Base-by-base conservation (phyloP, 2,888 invertebrate genomes). In the Crocallis elinguaria region DNA sequence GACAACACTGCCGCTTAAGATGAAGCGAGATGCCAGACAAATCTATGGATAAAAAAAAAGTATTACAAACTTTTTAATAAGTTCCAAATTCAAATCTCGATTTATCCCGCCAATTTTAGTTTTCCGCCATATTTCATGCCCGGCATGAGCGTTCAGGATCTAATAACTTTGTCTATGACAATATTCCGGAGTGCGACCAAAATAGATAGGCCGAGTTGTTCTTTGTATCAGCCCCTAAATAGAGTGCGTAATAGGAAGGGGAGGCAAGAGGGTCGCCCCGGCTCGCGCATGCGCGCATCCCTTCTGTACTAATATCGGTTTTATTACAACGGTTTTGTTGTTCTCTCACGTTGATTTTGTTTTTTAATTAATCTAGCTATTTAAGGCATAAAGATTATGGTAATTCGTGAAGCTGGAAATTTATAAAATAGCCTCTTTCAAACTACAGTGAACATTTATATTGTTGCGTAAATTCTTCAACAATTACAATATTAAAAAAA, bases 181-280 rank as follows among this genome's bases (percentile, higher is more conserved):
- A 85, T 87, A 88, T 88, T 84, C 85, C 76, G 74, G 76, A 78
- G 75, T 75, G 69, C 81, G 82, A 87, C 88, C 82, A 86, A 91
- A 90, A 90, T 90, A 90, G 89, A 90, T 84, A 84, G 82, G 81
- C 74, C 67, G 79, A 86, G 80, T 82, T 78, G 85, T 79, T 88
- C 88, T 86, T 86, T 87, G 88, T 86, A 85, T 79, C 88, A 80
- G 86, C 90, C 88, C 88, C 90, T 88, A 89, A 89, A 90, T 88
- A 88, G 85, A 89, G 89, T 88, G 86, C 86, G 88, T 88, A 88
- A 88, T 88, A 82, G 79, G 82, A 85, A 81, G 88, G 90, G 88
- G 88, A 84, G 86, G 86, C 66, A 72, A 73, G 67, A 66, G 79
- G 57, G 50, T 44, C 50, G 42, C 17, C 42, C n/a, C 76, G 63